Conservation (phyloP, 1,140 invertebrate species). For the Hylaeus volcanicus region DNA sequence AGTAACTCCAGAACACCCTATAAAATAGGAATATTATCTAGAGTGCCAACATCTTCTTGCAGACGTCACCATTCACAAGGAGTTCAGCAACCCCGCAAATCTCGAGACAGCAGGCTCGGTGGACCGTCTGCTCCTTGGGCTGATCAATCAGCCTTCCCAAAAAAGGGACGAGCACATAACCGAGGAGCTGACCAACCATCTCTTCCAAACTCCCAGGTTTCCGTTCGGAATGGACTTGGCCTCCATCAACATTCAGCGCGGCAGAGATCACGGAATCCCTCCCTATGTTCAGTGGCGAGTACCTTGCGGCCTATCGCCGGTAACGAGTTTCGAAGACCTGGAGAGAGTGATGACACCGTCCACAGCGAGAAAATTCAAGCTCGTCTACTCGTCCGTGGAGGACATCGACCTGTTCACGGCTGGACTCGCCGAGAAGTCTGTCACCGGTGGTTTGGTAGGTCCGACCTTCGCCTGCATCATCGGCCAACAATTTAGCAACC, state of each 20-base stretch:
- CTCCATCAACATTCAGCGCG: conserved; percentile 93
- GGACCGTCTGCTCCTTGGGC: conserved; percentile 88
- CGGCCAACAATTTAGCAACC: conserved; percentile 93
- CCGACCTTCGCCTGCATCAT: conserved; percentile 98
- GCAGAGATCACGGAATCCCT: conserved; percentile 93
- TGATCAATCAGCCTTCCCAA: conserved; percentile 89
- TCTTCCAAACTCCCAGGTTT: conserved; percentile 88
- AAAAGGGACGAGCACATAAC: conserved; percentile 91
- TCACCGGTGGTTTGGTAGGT: conserved; percentile 92
- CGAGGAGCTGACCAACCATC: conserved; percentile 91
- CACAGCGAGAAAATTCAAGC: conserved; percentile 83
- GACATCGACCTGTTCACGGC: conserved; percentile 96
- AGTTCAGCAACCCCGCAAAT: conserved; percentile 84
- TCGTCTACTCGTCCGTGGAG: conserved; percentile 87
- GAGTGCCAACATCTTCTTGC: conserved; percentile 31
- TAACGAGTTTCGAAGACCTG: conserved; percentile 89
- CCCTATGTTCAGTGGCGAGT: conserved; percentile 91
- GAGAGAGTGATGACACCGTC: conserved; percentile 86
- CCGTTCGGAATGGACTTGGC: conserved; percentile 93
- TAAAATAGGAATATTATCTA: conserved; percentile 15
- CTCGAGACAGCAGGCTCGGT: conserved; percentile 86
- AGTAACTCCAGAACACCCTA: too few species aligned
- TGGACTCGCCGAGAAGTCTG: conserved; percentile 90
- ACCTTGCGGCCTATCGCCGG: conserved; percentile 87
- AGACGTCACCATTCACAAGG: conserved; percentile 91